Evolutionary conservation across 23 tunicate species (phyloP), one percentile per base, ranked within the genome.

Genomic region (Aplidium turbinatum): DNA sequence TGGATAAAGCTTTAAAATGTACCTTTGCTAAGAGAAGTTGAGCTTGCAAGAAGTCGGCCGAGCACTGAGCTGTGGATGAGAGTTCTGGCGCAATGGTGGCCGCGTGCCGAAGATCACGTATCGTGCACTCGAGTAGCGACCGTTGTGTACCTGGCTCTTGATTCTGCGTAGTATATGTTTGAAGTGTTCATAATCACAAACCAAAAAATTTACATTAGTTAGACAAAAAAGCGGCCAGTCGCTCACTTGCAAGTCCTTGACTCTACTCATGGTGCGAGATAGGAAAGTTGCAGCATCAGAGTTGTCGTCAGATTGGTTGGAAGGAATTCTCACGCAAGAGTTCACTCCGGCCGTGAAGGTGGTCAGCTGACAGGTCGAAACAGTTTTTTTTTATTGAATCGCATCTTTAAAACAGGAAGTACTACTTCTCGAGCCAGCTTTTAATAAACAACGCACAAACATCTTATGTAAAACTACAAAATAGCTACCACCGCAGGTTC

Each of bases 11-110:
- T n/a, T n/a, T n/a, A n/a, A n/a, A n/a, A n/a, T n/a, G n/a, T 18
- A 91, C 86, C 69, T 78, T 87, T 4, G 83, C 84, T 24, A 91
- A 57, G 3, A 91, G 79, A 21, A 91, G 86, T 57, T 91, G 97
- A 3, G 97, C 86, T 79, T 91, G 92, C 38, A 91, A 73, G 67
- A 84, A 78, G 52, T 84, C 89, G 11, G 91, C 91, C 3, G 87
- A 80, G 48, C 97, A 85, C 36, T 82, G 79, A 20, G 91, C 90
- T 30, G 97, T 91, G 46, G 97, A 79, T 7, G 97, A 50, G 11
- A 84, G 80, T 0, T 72, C 3, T 1, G 97, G 86, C 28, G 89
- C 85, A 27, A 91, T 51, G 20, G 57, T 50, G 26, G 86, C 83
- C 24, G 83, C 52, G 75, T 91, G 87, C 5, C 78, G 72, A n/a